Evolutionary conservation across 1,140 invertebrate species (phyloP).

Genomic region (Aphis craccivora): DNA sequence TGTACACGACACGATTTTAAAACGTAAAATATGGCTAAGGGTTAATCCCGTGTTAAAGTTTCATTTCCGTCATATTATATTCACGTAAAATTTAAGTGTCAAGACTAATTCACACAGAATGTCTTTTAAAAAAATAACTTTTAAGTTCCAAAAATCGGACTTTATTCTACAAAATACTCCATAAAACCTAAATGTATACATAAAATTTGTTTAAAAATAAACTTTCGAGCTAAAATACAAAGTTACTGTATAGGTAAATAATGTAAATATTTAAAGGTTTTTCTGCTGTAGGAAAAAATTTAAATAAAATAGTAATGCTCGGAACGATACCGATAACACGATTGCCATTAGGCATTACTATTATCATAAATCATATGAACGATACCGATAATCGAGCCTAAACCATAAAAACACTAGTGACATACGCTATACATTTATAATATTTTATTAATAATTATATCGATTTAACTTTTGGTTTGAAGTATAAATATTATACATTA

Average conservation of each 20-base stretch:
- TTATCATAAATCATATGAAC: neutral
- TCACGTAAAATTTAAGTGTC: neutral
- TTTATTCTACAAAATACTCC: neutral
- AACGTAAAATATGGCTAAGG: neutral
- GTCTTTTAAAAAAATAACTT: neutral
- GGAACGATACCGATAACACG: neutral
- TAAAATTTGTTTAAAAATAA: neutral
- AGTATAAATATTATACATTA: neutral
- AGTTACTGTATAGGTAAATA: neutral
- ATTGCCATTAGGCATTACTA: neutral
- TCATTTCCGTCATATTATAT: neutral
- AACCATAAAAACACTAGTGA: neutral
- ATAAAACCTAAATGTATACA: neutral
- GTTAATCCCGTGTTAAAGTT: neutral
- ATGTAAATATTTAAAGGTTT: too few relatives aligned
- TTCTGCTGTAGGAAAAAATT: too few relatives aligned
- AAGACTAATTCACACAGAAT: neutral
- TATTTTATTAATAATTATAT: neutral
- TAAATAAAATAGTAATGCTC: too few relatives aligned
- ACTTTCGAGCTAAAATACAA: neutral
- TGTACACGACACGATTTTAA: neutral
- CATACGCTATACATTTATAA: neutral
- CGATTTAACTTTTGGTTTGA: neutral
- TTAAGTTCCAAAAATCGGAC: neutral
- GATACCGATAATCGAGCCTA: neutral